Conservation (phyloP, 2,888 invertebrate species). For the Trichopoda pennipes region DNA sequence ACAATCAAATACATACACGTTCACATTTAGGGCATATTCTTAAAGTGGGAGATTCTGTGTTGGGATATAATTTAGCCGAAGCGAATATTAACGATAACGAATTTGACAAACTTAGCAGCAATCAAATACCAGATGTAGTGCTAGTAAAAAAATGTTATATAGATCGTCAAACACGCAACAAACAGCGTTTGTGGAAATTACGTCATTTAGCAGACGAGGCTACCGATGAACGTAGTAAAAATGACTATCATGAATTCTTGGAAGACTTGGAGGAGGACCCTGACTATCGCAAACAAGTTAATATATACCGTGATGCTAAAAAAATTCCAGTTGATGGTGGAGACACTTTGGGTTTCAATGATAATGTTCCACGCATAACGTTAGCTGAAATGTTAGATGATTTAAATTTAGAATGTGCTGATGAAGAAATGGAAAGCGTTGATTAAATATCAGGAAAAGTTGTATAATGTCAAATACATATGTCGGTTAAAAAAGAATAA, state of each 20-base stretch:
- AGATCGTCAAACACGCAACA: conserved; percentile 86
- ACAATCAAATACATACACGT: conserved; percentile 90
- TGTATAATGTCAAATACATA: not conserved
- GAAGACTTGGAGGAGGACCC: conserved; percentile 98
- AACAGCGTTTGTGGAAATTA: conserved; percentile 93
- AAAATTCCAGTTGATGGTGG: conserved; percentile 83
- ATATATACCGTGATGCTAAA: conserved; percentile 89
- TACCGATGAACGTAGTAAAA: conserved; percentile 84
- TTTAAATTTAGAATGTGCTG: conserved; percentile 83
- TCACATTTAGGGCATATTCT: conserved; percentile 97
- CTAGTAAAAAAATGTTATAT: conserved; percentile 96
- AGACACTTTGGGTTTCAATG: conserved; percentile 84
- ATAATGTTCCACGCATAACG: conserved; percentile 88
- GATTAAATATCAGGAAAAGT: not conserved
- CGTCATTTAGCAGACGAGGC: conserved; percentile 90
- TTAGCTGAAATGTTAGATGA: conserved; percentile 95
- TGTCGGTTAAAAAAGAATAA: not conserved
- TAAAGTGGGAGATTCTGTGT: conserved; percentile 94
- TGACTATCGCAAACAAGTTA: conserved; percentile 92
- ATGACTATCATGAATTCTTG: conserved; percentile 96
- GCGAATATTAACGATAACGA: conserved; percentile 95
- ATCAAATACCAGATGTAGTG: conserved; percentile 92
- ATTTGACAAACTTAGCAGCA: conserved; percentile 89
- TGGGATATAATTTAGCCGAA: conserved; percentile 95
- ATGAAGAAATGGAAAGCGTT: conserved; percentile 54